Evolutionary conservation across 2,888 invertebrate species (phyloP).

Genomic region (Pyrrhia umbra): DNA sequence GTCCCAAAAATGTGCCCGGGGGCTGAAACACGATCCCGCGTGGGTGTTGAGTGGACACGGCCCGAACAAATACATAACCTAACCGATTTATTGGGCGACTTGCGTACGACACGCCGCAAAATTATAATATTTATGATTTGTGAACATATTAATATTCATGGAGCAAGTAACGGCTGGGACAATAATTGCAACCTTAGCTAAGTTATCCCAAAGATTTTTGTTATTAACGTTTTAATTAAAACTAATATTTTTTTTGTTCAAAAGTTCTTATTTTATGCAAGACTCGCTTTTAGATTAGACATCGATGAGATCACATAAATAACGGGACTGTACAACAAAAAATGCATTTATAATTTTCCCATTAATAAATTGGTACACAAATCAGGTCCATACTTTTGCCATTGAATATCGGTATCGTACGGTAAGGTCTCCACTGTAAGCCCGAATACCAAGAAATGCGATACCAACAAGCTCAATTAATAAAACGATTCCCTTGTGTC

Average conservation of each 20-base stretch:
- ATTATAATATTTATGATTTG: conserved; percentile 77
- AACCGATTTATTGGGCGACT: conserved; percentile 67
- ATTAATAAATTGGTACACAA: conserved; percentile 23
- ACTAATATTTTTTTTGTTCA: conserved; percentile 3
- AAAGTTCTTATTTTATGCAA: conserved; percentile 27
- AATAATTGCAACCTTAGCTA: conserved; percentile 43
- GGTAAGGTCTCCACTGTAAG: conserved; percentile 62
- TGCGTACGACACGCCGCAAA: conserved; percentile 73
- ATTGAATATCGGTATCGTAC: conserved; percentile 54
- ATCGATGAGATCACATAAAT: conserved; percentile 13
- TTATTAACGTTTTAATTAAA: conserved; percentile 38
- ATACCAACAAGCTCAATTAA: conserved; percentile 73
- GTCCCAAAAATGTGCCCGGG: conserved; percentile 89
- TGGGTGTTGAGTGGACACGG: conserved; percentile 85
- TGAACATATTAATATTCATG: conserved; percentile 72
- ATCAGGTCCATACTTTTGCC: conserved; percentile 70
- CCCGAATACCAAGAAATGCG: conserved; percentile 76
- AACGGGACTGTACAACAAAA: conserved; percentile 16
- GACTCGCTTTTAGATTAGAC: conserved; percentile 8
- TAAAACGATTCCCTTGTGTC: conserved; percentile 68
- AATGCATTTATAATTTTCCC: conserved; percentile 26
- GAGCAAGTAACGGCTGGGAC: conserved; percentile 43
- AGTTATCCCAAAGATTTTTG: conserved; percentile 27
- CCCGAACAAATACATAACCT: conserved; percentile 73
- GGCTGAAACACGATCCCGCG: conserved; percentile 86